phyloP scores from a whole-genome alignment of 35 echinoderm and acorn worm species.

The Holothuria glaberrima region DNA sequence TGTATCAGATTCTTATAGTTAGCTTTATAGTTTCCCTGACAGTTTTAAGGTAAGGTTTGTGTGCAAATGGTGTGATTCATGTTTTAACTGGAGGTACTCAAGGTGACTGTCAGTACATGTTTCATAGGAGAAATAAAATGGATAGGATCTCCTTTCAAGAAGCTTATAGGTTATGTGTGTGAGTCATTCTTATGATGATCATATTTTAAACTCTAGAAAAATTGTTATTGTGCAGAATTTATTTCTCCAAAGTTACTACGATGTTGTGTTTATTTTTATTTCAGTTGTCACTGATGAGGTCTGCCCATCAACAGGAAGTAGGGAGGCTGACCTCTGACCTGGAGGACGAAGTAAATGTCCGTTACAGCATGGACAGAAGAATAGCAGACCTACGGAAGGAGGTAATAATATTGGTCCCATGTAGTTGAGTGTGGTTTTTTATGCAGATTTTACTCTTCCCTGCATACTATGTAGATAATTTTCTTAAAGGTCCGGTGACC shows the following conservation, averaged over 20 bases:
- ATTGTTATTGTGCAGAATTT: background rate
- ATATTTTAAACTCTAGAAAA: background rate
- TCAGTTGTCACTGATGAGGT: slow-evolving; percentile 79
- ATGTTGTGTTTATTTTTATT: background rate
- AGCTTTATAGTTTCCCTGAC: no score
- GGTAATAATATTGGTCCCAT: slow-evolving; percentile 33
- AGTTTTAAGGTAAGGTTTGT: no score
- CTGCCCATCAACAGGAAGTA: slow-evolving; percentile 81
- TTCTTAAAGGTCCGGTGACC: no score
- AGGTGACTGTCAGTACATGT: no score
- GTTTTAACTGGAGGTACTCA: no score
- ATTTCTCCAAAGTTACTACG: background rate
- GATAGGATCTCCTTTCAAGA: background rate
- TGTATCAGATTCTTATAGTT: no score
- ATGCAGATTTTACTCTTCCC: no score
- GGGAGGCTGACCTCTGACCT: slow-evolving; percentile 87
- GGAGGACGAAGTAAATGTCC: slow-evolving; percentile 78
- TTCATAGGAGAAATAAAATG: no score
- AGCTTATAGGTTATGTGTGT: background rate
- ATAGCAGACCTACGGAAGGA: slow-evolving; percentile 88
- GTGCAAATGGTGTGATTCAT: no score
- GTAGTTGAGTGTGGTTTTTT: no score
- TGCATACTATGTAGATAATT: no score
- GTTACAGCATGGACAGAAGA: slow-evolving; percentile 86
- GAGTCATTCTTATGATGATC: background rate